Base-by-base conservation (phyloP, 2,797 vertebrate genomes). In the Poliocrania exsul region DNA sequence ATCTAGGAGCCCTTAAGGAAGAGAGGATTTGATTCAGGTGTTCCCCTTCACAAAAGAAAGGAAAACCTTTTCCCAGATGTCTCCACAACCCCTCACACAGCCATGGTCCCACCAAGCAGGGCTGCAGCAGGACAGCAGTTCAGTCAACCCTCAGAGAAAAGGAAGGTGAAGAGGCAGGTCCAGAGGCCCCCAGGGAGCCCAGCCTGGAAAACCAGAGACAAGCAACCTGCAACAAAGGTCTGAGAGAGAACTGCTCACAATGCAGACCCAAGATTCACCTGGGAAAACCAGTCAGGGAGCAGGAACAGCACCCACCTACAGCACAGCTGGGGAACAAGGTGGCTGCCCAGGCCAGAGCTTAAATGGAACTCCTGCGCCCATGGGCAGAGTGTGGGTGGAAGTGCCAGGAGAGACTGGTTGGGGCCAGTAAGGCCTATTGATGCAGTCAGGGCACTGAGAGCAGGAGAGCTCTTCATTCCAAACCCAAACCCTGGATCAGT, bases 91-190 rank as follows among this genome's bases (percentile, higher is more conserved):
- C 24, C 20, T 13, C 78, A 18, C 37, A 60, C 35, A 84, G 26
- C 57, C 49, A 18, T 1, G 6, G 24, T 38, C 57, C 16, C 50
- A 13, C 16, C 10, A 31, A 66, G 67, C 66, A 66, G 28, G 31
- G 16, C 31, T 44, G 19, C n/a, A 21, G 6, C 25, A 10, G 4
- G 3, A 31, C 2, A 50, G 13, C 4, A 1, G 24, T 3, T 65
- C 65, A 57, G 24, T 19, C 46, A 60, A 50, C 9, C 26, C 37
- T 5, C 54, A 53, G 19, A 15, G 29, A n/a, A 69, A 69, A 20
- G 46, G 35, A 42, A 81, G 7, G 18, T 28, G 18, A 60, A 2
- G 6, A 51, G 26, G 11, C 4, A 28, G 40, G 50, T 28, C 19
- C 29, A 42, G 24, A n/a, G 21, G 25, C 5, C 37, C 7, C 6